Evolutionary conservation across 2,888 invertebrate genomes (phyloP).

Genomic region (Cryptosula pallasiana): DNA sequence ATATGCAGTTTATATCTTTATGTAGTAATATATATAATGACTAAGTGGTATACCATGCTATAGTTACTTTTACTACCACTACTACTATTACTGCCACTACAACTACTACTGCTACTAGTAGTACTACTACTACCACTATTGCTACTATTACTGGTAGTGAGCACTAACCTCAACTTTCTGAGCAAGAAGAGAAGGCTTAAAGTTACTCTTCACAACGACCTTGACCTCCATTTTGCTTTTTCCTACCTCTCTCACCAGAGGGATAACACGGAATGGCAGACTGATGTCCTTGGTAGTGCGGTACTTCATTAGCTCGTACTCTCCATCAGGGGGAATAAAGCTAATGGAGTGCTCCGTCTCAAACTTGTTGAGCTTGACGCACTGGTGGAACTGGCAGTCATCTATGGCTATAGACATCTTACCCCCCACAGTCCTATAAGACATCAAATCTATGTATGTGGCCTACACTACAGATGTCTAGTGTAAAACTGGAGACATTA

Average conservation of each 20-base stretch:
- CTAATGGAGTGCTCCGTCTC: constrained; percentile 99
- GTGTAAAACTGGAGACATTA: no score
- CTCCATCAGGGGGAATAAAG: constrained; percentile 99
- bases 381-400: constrained; percentile 99
- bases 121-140: no score
- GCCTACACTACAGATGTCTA: no score
- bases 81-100: no score
- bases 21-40: no score
- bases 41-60: no score
- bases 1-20: no score
- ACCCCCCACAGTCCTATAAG: constrained; percentile 30
- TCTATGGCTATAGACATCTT: constrained; percentile 99
- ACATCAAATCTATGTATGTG: no score
- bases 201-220: constrained; percentile 96
- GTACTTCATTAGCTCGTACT: constrained; percentile 99
- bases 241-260: constrained; percentile 93
- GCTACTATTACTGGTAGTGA: no score
- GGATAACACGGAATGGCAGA: constrained; percentile 97
- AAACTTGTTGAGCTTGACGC: constrained; percentile 98
- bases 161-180: constrained; percentile 92
- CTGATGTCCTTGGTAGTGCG: constrained; percentile 99
- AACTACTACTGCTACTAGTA: no score
- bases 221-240: constrained; percentile 99
- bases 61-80: no score
- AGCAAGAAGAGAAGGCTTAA: constrained; percentile 92